A percentile compares a stretch with the other conserved stretches of the same genome.
Evolutionary conservation across 64 coral and sea anemone species (phyloP).

Genomic region (Montipora efflorescens): DNA sequence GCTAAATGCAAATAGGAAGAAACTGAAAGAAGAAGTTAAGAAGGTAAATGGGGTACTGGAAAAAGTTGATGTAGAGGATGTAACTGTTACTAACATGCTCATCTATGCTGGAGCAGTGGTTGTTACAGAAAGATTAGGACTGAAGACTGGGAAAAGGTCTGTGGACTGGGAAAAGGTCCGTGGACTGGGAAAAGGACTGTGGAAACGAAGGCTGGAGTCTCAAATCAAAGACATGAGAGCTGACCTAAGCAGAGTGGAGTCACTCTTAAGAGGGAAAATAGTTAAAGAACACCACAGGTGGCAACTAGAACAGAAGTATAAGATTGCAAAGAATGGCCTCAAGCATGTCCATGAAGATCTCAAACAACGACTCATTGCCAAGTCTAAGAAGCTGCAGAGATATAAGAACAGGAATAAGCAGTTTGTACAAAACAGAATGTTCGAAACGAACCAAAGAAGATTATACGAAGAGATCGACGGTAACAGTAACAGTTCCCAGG

Average conservation of each 20-base stretch:
- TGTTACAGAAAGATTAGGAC: neutral
- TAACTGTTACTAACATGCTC: neutral
- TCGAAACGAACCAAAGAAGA: conserved; percentile 27
- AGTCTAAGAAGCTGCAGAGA: too few species aligned
- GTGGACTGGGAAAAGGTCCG: too few species aligned
- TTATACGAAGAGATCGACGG: neutral
- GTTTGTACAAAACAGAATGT: too few species aligned
- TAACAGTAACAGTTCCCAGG: too few species aligned
- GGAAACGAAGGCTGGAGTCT: conserved; percentile 7
- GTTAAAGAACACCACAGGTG: too few species aligned
- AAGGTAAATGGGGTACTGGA: neutral
- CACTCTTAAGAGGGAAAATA: too few species aligned
- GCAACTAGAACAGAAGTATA: neutral
- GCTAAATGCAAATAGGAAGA: too few species aligned
- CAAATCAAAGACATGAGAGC: too few species aligned
- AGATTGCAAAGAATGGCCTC: conserved; percentile 1
- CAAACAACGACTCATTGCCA: too few species aligned
- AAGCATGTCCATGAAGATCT: conserved; percentile 6
- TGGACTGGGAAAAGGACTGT: neutral
- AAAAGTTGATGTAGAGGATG: neutral
- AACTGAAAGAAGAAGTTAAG: neutral
- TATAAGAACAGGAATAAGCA: too few species aligned
- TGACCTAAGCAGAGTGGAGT: too few species aligned
- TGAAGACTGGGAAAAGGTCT: neutral
- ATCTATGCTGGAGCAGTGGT: neutral